Base-by-base conservation (phyloP, 2,113 vertebrate species). In the Macrotis lagotis region DNA sequence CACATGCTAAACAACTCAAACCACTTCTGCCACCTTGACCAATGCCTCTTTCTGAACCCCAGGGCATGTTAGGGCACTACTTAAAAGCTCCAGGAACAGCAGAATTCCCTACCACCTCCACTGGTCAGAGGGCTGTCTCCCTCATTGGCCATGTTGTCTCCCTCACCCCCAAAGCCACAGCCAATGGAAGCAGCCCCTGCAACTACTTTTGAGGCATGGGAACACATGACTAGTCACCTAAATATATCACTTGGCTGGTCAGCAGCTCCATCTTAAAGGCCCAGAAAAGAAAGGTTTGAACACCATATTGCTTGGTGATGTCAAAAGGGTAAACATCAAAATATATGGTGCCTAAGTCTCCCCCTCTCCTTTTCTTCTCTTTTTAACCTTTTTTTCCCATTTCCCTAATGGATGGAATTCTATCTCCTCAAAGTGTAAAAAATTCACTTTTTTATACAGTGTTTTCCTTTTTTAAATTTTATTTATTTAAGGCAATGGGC, bases 391-490 rank as follows among this genome's bases (percentile, higher is more conserved):
- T 93, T 92, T 90, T 94, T 97, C 96, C 50, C 92, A 95, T 95
- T 95, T 97, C 89, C 94, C 52, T 91, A 95, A 48, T 97, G 94
- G 51, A 96, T 96, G 44, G 91, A 97, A 94, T 88, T 95, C 91
- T 96, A 50, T 91, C 51, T 93, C 92, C 66, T 12, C 25, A 44
- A 8, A 2, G 19, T 83, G n/a, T 22, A 83, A 83, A 5, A 8
- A 52, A 44, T 52, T 53, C 50, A 26, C 48, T 53, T 24, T 91
- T 91, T n/a, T n/a, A n/a, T n/a, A n/a, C n/a, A n/a, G n/a, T n/a
- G n/a, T n/a, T n/a, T n/a, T n/a, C n/a, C n/a, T n/a, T n/a, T n/a
- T n/a, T n/a, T n/a, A n/a, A n/a, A n/a, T n/a, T n/a, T n/a, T n/a
- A n/a, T n/a, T n/a, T n/a, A n/a, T n/a, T n/a, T n/a, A n/a, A n/a